Percentiles rank a stretch among this genome's conserved stretches.
Evolutionary conservation across 2,113 vertebrate species (phyloP).

Genomic region (Crypturellus undulatus): DNA sequence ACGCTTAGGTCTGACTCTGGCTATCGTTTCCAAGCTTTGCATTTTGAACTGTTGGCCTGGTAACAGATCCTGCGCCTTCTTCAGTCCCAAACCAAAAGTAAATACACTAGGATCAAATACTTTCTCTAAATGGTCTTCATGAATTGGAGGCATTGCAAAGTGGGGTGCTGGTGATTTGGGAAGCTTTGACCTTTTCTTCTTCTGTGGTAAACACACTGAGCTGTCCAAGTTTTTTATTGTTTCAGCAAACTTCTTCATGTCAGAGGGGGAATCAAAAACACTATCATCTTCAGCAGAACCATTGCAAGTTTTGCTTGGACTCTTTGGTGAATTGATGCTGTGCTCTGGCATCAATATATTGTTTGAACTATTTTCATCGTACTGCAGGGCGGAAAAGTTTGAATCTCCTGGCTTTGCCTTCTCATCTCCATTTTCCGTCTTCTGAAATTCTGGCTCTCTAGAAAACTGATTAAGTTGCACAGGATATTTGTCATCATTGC

Average conservation of each 20-base stretch:
- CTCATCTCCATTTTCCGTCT: constrained; percentile 39
- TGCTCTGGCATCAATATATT: constrained; percentile 56
- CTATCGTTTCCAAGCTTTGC: constrained; percentile 80
- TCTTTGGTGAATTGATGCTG: constrained; percentile 50
- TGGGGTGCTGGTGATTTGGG: constrained; percentile 83
- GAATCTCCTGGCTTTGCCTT: neutral
- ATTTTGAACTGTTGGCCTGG: constrained; percentile 85
- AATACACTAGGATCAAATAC: constrained; percentile 89
- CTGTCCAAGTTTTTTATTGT: constrained; percentile 90
- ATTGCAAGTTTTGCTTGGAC: constrained; percentile 63
- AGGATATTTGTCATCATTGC: neutral
- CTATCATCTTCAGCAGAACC: constrained; percentile 79
- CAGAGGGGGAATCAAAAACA: constrained; percentile 81
- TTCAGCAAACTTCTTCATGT: constrained; percentile 89
- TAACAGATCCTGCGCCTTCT: constrained; percentile 76
- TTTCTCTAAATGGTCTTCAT: constrained; percentile 90
- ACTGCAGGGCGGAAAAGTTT: neutral
- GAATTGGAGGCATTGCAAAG: constrained; percentile 91
- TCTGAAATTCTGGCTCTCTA: constrained; percentile 20
- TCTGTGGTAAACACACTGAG: constrained; percentile 85
- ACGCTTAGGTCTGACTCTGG: constrained; percentile 76
- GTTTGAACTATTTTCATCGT: constrained; percentile 25
- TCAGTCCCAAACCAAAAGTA: constrained; percentile 86
- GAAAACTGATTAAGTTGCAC: constrained; percentile 5
- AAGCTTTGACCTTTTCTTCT: constrained; percentile 81